phyloP scores from a whole-genome alignment of 2,113 vertebrate species.

The Mesitornis unicolor region DNA sequence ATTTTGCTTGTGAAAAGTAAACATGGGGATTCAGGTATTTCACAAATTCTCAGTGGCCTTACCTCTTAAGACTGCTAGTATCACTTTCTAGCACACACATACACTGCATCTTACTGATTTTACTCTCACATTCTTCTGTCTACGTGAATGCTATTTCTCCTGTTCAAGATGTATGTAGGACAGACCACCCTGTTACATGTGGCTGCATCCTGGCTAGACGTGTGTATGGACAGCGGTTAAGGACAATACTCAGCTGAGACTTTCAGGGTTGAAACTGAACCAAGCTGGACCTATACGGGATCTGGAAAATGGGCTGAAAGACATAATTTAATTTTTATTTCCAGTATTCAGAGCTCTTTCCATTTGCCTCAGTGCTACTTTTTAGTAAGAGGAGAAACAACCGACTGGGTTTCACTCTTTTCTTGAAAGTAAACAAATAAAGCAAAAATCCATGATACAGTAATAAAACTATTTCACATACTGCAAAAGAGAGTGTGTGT shows the following conservation, averaged over 20 bases:
- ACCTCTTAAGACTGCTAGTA: background rate
- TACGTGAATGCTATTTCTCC: background rate
- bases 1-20: background rate
- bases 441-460: background rate
- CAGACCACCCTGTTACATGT: background rate
- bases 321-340: background rate
- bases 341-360: background rate
- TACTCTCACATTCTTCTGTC: background rate
- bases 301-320: background rate
- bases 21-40: background rate
- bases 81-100: background rate
- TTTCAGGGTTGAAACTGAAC: background rate
- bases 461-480: background rate
- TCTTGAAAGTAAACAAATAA: background rate
- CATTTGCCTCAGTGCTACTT: background rate
- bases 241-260: background rate
- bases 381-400: background rate
- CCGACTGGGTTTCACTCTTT: background rate
- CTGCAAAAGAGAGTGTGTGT: background rate
- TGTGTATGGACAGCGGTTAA: fast-evolving
- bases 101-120: background rate
- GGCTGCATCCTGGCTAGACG: background rate
- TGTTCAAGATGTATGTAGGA: fast-evolving
- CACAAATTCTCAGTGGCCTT: background rate
- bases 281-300: background rate